phyloP scores from a whole-genome alignment of 2,888 invertebrate species.

The Danaus chrysippus region DNA sequence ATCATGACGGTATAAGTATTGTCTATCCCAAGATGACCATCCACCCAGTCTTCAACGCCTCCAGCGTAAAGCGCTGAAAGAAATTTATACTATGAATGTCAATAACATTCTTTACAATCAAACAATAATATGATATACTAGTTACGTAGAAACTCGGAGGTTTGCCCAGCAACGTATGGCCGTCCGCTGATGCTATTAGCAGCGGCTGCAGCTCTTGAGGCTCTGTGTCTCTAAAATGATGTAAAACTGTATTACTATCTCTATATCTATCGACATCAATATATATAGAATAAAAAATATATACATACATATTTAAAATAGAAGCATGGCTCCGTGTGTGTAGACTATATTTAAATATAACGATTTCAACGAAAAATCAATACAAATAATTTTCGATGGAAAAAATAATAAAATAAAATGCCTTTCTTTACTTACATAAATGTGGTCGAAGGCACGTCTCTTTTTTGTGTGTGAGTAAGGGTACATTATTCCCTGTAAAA shows the following conservation, averaged over 20 bases:
- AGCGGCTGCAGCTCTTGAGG: conserved; percentile 57
- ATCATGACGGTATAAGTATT: conserved; percentile 69
- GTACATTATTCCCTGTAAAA: conserved; percentile 67
- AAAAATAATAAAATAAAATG: too few relatives aligned
- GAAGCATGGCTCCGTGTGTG: not conserved
- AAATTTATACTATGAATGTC: not conserved
- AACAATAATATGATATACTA: conserved; percentile 11
- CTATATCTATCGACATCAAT: not conserved
- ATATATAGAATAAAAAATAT: not conserved
- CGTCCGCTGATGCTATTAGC: conserved; percentile 62
- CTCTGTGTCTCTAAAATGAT: conserved; percentile 53
- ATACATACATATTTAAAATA: not conserved
- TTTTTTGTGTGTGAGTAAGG: conserved; percentile 71
- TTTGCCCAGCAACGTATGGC: conserved; percentile 64
- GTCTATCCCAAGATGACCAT: conserved; percentile 68
- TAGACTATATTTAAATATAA: not conserved
- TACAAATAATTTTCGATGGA: too few relatives aligned
- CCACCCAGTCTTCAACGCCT: conserved; percentile 72
- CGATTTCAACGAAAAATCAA: too few relatives aligned
- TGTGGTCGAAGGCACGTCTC: conserved; percentile 54
- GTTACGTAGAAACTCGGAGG: conserved; percentile 68
- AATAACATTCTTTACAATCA: not conserved
- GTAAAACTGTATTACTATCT: not conserved
- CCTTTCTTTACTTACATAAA: conserved; percentile 55
- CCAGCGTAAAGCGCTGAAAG: conserved; percentile 65